phyloP scores from a whole-genome alignment of 1,140 invertebrate genomes.

The Euborellia annulipes region DNA sequence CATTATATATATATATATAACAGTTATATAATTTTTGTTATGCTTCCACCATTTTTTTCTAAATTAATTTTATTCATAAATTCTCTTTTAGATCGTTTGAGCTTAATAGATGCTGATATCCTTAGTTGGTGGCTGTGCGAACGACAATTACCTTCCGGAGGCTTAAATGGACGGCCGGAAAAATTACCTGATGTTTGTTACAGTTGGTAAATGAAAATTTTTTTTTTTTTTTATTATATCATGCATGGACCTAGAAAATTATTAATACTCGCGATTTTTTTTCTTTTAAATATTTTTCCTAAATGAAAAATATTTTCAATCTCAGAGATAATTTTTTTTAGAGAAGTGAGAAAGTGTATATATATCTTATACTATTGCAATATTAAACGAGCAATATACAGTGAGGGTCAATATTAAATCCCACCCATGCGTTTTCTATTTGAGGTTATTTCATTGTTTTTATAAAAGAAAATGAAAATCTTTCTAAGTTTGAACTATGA shows the following conservation, averaged over 20 bases:
- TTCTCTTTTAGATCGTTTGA: slow-evolving; percentile 42
- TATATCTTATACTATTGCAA: too few species aligned
- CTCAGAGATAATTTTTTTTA: too few species aligned
- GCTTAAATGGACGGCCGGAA: slow-evolving; percentile 89
- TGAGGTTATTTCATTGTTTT: too few species aligned
- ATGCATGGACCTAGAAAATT: background rate
- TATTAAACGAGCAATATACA: too few species aligned
- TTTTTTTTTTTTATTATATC: background rate
- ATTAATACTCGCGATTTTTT: background rate
- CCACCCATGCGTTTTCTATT: too few species aligned
- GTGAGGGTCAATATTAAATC: too few species aligned
- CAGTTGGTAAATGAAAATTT: slow-evolving; percentile 42
- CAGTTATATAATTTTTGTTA: slow-evolving; percentile 5
- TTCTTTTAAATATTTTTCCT: too few species aligned
- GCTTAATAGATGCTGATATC: slow-evolving; percentile 73
- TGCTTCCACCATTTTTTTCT: slow-evolving; percentile 1
- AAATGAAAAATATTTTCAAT: too few species aligned
- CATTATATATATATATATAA: background rate
- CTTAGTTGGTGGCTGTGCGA: slow-evolving; percentile 97
- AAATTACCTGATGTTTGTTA: slow-evolving; percentile 83
- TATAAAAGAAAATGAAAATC: too few species aligned
- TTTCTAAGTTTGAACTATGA: too few species aligned
- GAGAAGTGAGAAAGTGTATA: too few species aligned
- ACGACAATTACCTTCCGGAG: slow-evolving; percentile 87
- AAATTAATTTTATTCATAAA: slow-evolving; percentile 4